Base-by-base conservation (phyloP, 64 coral and sea anemone species). In the Orbicella faveolata region DNA sequence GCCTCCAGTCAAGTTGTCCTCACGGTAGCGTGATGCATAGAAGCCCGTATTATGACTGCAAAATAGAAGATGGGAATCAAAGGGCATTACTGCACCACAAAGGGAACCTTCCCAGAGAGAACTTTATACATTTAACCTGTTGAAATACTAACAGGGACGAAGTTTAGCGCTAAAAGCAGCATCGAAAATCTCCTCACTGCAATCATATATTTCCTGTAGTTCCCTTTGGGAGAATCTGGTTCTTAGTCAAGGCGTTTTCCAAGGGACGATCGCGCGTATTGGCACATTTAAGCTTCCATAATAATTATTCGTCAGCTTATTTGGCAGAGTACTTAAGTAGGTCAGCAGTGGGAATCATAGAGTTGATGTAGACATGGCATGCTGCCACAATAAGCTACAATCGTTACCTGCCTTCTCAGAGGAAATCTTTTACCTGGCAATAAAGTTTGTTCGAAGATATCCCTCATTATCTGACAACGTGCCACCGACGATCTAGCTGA, bases 1-100 rank as follows among this genome's bases (percentile, higher is more conserved):
- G 26, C 90, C 90, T 69, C 90, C 81, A 78, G 39, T 91, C 54
- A 91, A 77, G 73, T 86, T 86, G 81, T 91, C 81, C 76, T 91
- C 20, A 13, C 25, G 73, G 85, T 86, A 91, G 34, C 39, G 36
- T 30, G 72, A 86, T 18, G 90, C 90, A 91, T 74, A 91, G 73
- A 76, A 64, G 62, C 55, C 57, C 68, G 80, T 34, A 20, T 75
- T 78, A 15, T 86, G 81, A 75, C 90, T 91, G 16, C 20, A 86
- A 81, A 21, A 52, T 20, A 35, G 18, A n/a, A 34, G 57, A 54
- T 59, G 21, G 18, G 15, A 18, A 41, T 16, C 8, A 35, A 57
- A 59, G 2, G 55, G 55, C 6, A 15, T 15, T 59, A 2, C 2
- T 59, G 15, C 55, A 59, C 9, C 55, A 59, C 15, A 59, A 59